phyloP scores from a whole-genome alignment of 1,140 invertebrate genomes.

The Pararge aegeria region DNA sequence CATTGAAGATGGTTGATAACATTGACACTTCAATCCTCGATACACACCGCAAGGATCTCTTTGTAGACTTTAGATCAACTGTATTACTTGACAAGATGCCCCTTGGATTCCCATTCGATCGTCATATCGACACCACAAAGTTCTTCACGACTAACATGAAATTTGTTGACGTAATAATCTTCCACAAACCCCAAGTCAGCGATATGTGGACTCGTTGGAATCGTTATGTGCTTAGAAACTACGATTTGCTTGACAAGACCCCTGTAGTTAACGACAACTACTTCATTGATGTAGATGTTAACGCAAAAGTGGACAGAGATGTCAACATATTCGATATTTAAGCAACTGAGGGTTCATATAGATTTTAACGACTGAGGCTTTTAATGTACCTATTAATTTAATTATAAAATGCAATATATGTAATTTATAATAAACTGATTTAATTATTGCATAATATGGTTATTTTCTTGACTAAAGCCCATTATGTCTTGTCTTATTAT shows the following conservation, averaged over 20 bases:
- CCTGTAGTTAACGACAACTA: constrained; percentile 8
- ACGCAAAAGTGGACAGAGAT: constrained; percentile 13
- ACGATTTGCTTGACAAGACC: constrained; percentile 36
- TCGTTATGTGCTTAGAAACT: constrained; percentile 43
- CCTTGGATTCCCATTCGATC: constrained; percentile 85
- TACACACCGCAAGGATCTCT: constrained; percentile 42
- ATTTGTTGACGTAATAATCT: constrained; percentile 80
- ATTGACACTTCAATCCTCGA: constrained; percentile 45
- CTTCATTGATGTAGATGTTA: constrained; percentile 6
- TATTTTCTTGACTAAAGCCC: constrained; percentile 3
- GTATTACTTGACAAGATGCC: constrained; percentile 79
- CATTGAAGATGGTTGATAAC: constrained; percentile 57
- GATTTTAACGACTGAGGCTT: neutral
- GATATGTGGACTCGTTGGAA: constrained; percentile 55
- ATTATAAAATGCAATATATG: neutral
- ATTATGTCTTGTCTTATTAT: neutral
- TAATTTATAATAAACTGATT: constrained; percentile 13
- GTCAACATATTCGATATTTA: constrained; percentile 9
- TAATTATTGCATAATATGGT: constrained; percentile 3
- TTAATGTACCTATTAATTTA: neutral
- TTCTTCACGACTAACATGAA: constrained; percentile 81
- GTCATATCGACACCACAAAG: constrained; percentile 74
- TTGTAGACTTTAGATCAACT: constrained; percentile 54
- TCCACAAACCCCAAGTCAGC: constrained; percentile 69
- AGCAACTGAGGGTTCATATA: neutral